phyloP scores from a whole-genome alignment of 35 echinoderm and acorn worm genomes.

The Anneissia japonica region DNA sequence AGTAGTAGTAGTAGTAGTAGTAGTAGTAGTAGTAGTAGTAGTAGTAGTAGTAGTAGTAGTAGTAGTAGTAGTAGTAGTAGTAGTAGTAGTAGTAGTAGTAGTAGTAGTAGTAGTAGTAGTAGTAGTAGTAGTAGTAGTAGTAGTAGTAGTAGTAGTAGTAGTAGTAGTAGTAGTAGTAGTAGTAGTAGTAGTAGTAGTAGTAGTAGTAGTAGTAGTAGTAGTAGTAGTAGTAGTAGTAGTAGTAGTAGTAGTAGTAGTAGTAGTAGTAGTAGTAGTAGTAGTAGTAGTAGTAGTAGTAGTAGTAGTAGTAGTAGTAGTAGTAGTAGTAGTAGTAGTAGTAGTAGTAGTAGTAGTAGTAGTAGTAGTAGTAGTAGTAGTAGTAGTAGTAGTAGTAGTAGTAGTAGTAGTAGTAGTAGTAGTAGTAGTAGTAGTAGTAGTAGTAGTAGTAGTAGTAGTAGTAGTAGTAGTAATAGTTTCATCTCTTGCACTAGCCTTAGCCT shows the following conservation, averaged over 20 bases:
- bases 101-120: conserved; percentile 1
- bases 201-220: conserved; percentile 1
- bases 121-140: conserved; percentile 1
- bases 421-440: conserved; percentile 1
- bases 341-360: conserved; percentile 1
- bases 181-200: conserved; percentile 1
- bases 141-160: neutral
- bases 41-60: conserved; percentile 1
- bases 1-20: conserved; percentile 1
- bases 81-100: conserved; percentile 1
- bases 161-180: conserved; percentile 1
- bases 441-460: conserved; percentile 1
- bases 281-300: neutral
- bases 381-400: conserved; percentile 1
- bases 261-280: conserved; percentile 1
- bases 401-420: conserved; percentile 1
- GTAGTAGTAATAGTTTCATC: neutral
- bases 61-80: conserved; percentile 1
- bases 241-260: conserved; percentile 1
- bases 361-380: conserved; percentile 1
- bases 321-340: conserved; percentile 1
- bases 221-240: conserved; percentile 1
- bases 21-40: conserved; percentile 1
- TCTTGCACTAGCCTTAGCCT: too few relatives aligned
- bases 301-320: neutral